phyloP scores from a whole-genome alignment of 2,888 invertebrate species.

The Drosophila monieri region DNA sequence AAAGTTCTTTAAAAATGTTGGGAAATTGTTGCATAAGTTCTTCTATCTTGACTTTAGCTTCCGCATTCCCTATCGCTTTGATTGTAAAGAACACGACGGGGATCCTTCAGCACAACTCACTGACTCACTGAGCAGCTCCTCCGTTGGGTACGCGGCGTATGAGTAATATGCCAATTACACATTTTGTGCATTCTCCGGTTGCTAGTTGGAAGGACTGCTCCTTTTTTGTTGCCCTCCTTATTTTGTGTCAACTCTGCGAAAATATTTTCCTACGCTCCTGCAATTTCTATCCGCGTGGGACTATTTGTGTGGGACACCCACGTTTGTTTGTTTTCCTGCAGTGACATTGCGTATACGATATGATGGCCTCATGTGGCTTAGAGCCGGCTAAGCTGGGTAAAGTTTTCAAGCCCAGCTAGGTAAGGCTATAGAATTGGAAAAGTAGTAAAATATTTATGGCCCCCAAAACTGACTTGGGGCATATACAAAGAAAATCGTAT shows the following conservation, averaged over 20 bases:
- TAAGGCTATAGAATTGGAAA: conserved; percentile 1
- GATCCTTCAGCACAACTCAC: not conserved
- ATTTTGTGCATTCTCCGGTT: conserved; percentile 43
- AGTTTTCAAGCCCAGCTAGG: not conserved
- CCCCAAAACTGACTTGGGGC: not conserved
- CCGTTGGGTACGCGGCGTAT: conserved; percentile 14
- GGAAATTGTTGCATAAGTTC: not conserved
- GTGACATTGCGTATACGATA: conserved; percentile 42
- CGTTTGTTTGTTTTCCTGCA: conserved; percentile 9
- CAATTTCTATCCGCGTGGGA: conserved; percentile 2
- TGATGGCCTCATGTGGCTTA: conserved; percentile 16
- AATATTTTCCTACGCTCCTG: conserved; percentile 28
- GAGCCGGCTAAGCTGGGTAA: conserved; percentile 16
- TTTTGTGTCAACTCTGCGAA: conserved; percentile 22
- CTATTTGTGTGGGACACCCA: conserved; percentile 3
- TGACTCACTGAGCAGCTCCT: conserved; percentile 3
- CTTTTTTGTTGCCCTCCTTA: conserved; percentile 5
- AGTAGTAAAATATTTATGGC: conserved; percentile 23
- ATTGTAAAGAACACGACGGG: conserved; percentile 18
- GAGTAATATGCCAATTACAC: conserved; percentile 50
- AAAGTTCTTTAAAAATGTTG: too few species aligned
- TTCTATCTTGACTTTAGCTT: conserved; percentile 24
- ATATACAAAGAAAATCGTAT: not conserved
- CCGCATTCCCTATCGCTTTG: conserved; percentile 7
- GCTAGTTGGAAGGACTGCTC: conserved; percentile 29